Conservation (phyloP, 2,113 vertebrate genomes). For the Emydocephalus ijimae region DNA sequence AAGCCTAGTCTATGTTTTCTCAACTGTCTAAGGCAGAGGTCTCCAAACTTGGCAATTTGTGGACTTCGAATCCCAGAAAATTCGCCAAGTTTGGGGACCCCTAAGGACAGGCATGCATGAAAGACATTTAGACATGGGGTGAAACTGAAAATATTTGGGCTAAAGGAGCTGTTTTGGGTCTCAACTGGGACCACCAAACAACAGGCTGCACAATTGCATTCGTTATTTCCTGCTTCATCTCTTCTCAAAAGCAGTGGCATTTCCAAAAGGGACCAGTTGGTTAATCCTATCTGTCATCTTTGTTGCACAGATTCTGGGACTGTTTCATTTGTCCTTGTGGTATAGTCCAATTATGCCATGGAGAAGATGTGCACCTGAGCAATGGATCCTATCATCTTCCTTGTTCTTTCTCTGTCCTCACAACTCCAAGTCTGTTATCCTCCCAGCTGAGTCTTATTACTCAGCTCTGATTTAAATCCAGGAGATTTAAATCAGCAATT, state of each 20-base stretch:
- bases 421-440: neutral
- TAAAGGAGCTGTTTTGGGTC: slow-evolving; percentile 18
- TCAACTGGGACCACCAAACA: slow-evolving; percentile 55
- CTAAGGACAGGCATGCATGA: neutral
- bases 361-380: neutral
- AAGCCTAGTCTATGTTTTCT: neutral
- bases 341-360: neutral
- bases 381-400: neutral
- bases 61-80: no score
- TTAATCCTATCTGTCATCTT: slow-evolving; percentile 59
- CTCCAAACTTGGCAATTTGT: no score
- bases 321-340: slow-evolving; percentile 39
- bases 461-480: slow-evolving; percentile 12
- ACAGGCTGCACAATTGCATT: slow-evolving; percentile 52
- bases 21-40: no score
- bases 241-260: slow-evolving; percentile 60
- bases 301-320: slow-evolving; percentile 44
- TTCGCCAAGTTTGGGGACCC: no score
- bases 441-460: neutral
- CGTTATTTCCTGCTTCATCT: slow-evolving; percentile 61
- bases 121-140: neutral
- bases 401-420: neutral
- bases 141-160: neutral
- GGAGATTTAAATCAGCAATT: slow-evolving; percentile 22
- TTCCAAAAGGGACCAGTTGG: slow-evolving; percentile 35